These are phyloP conservation scores for Mimumesa dahlbomi DNA, from an alignment of 2,888 invertebrate genomes.

Conservation along the genomic window DNA sequence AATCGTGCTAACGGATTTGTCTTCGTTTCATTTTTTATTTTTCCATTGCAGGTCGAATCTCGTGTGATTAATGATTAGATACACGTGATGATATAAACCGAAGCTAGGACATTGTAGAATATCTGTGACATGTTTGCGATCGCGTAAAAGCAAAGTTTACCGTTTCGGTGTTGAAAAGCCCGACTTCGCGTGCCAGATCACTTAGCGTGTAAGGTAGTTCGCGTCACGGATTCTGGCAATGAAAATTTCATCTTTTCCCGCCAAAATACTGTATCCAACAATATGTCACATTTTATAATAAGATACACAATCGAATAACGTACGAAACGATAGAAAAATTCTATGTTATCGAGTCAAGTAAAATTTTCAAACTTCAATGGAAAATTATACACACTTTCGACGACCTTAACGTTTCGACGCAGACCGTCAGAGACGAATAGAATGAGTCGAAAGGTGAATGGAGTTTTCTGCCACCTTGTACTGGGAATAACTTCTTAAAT, in stretches of 20 bases:
- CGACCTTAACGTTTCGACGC: slow-evolving; percentile 4
- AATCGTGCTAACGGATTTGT: slow-evolving; percentile 10
- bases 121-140: neutral
- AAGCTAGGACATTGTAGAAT: slow-evolving; percentile 15
- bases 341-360: neutral
- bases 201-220: no score
- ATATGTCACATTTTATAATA: no score
- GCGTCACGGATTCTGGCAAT: no score
- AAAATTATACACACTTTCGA: slow-evolving; percentile 4
- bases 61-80: slow-evolving; percentile 51
- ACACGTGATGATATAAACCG: slow-evolving; percentile 29
- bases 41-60: slow-evolving; percentile 22
- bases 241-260: no score
- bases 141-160: neutral
- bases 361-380: neutral
- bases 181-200: no score
- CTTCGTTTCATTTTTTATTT: no score
- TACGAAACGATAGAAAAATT: neutral
- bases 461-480: slow-evolving; percentile 24
- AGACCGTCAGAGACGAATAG: neutral
- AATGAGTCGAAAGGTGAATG: slow-evolving; percentile 38
- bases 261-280: no score
- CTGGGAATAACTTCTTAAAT: slow-evolving; percentile 73
- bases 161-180: neutral
- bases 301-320: no score